A percentile compares a stretch with the other conserved stretches of the same genome.
phyloP scores from a whole-genome alignment of 2,888 invertebrate species.

The Ecdyonurus torrentis region DNA sequence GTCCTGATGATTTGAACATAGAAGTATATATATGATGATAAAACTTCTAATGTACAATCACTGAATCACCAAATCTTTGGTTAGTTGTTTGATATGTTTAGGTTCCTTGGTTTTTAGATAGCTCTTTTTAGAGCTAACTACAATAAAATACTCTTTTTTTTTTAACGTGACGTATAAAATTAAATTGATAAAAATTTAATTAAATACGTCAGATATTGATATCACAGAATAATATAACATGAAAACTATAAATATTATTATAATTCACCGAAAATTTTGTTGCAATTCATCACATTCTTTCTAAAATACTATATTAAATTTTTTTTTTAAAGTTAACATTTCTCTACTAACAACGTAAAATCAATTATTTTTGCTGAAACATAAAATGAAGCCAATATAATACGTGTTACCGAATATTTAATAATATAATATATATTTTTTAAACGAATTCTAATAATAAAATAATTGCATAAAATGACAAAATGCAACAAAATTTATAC shows the following conservation, averaged over 20 bases:
- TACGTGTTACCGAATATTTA: neutral
- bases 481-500: neutral
- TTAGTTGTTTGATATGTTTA: neutral
- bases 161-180: neutral
- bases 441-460: too few relatives aligned
- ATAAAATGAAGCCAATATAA: neutral
- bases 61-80: neutral
- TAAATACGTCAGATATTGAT: slow-evolving; percentile 1
- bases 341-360: too few relatives aligned
- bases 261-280: neutral
- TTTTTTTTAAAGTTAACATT: too few relatives aligned
- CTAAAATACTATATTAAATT: too few relatives aligned
- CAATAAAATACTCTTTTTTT: neutral
- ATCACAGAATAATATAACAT: slow-evolving; percentile 3
- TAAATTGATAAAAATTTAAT: neutral
- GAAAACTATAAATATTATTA: neutral
- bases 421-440: neutral
- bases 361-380: neutral
- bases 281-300: neutral
- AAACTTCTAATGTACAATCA: too few relatives aligned
- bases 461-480: neutral
- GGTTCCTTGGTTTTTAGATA: neutral
- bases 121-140: neutral
- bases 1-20: too few relatives aligned
- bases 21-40: too few relatives aligned